A percentile compares a stretch with the other conserved stretches of the same genome.
Conservation (phyloP, 2,797 vertebrate species). For the Hephaestus fuliginosus region DNA sequence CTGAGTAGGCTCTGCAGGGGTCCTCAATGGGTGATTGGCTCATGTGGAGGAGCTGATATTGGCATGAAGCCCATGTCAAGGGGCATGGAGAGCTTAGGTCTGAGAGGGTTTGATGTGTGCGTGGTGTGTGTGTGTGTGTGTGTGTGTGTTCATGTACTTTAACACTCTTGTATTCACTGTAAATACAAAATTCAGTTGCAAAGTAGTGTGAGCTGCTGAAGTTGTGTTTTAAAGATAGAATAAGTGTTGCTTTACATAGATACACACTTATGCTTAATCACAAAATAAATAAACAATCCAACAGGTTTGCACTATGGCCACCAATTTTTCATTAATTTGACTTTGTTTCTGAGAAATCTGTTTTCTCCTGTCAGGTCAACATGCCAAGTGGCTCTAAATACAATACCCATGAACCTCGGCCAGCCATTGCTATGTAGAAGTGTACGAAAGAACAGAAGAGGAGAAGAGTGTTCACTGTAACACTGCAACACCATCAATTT, state of each 20-base stretch:
- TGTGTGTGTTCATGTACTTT: conserved; percentile 1
- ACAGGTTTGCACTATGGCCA: neutral
- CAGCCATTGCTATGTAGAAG: neutral
- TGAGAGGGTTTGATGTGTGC: neutral
- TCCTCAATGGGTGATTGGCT: conserved; percentile 60
- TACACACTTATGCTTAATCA: neutral
- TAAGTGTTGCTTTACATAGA: neutral
- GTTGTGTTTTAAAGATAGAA: neutral
- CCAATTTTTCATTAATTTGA: neutral
- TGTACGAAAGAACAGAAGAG: too few species aligned
- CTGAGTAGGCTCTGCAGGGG: conserved; percentile 58
- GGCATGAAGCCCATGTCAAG: conserved; percentile 53
- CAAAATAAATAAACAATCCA: neutral
- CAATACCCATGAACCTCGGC: neutral
- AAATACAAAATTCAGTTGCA: neutral
- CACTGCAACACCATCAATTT: neutral
- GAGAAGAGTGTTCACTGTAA: neutral
- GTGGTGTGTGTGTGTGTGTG: neutral
- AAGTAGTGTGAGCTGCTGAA: neutral
- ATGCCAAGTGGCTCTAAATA: neutral
- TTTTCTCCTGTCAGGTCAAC: neutral
- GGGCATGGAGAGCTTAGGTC: conserved; percentile 19
- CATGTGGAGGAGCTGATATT: conserved; percentile 55
- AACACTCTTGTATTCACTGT: too few species aligned
- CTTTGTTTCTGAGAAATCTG: neutral